Base-by-base conservation (phyloP, 2,113 vertebrate genomes). In the Setophaga kirtlandii region DNA sequence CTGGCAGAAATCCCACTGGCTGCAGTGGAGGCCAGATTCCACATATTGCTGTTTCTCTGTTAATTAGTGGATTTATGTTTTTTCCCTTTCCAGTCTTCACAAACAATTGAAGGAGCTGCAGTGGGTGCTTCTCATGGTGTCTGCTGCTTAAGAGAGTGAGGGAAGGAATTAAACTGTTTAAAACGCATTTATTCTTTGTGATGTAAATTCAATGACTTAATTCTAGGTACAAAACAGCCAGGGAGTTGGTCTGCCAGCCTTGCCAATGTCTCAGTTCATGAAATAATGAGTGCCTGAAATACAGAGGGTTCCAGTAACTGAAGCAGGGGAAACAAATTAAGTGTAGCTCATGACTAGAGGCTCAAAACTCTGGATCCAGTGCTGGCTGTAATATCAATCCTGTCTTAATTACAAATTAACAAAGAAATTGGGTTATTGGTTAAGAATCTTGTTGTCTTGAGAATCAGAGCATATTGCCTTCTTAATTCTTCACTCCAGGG, bases 21-120 rank as follows among this genome's bases (percentile, higher is more conserved):
- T 91, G 65, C 58, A 76, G 22, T 10, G 20, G 89, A 58, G 94
- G 87, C 77, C 91, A 85, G 46, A 85, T 91, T 91, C 91, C 70
- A 68, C 49, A 11, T 58, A 68, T 53, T 76, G 67, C 89, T 79
- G n/a, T 62, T 94, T 64, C 37, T 89, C 80, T 92, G 65, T 62
- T 93, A 96, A 95, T 97, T 91, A 96, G 78, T 71, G 58, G 87
- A 94, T 89, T 95, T 91, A 82, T 89, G 73, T 10, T 96, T 95
- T 92, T 94, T 37, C 64, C 69, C 31, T 87, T 89, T 84, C 44
- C 44, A 82, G 69, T 12, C 69, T 68, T 89, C 23, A 37, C 33
- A 64, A 93, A 91, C 89, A 94, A 94, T 95, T 75, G 83, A 58
- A 87, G 58, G 77, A 91, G 71, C 73, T 78, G 56, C 39, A 92